Conservation (phyloP, 2,797 vertebrate species). For the Helostoma temminkii region DNA sequence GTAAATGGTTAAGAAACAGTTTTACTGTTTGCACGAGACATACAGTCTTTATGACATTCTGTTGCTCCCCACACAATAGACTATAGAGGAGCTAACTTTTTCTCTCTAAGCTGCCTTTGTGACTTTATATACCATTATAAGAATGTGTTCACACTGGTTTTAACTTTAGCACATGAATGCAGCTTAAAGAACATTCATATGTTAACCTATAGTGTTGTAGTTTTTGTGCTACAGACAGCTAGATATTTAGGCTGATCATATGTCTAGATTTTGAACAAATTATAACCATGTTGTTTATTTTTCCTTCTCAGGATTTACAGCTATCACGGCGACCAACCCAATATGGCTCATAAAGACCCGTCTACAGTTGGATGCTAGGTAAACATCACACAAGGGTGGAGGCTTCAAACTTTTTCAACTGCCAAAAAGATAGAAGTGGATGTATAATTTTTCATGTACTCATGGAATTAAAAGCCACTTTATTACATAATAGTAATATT, state of each 20-base stretch:
- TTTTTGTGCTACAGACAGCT: slow-evolving; percentile 10
- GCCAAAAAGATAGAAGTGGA: too few species aligned
- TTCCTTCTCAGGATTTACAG: slow-evolving; percentile 94
- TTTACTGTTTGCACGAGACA: slow-evolving; percentile 22
- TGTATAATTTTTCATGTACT: too few species aligned
- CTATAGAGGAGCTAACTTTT: slow-evolving; percentile 14
- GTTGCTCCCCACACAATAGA: slow-evolving; percentile 6
- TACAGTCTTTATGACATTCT: slow-evolving; percentile 19
- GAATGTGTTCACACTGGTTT: slow-evolving; percentile 4
- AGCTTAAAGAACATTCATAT: slow-evolving; percentile 34
- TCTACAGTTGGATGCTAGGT: slow-evolving; percentile 97
- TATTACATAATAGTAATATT: too few species aligned
- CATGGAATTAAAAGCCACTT: background rate
- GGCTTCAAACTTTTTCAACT: background rate
- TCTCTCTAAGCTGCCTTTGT: slow-evolving; percentile 33
- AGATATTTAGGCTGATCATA: slow-evolving; percentile 1
- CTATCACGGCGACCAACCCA: slow-evolving; percentile 98
- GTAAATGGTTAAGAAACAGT: slow-evolving; percentile 42
- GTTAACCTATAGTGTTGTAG: background rate
- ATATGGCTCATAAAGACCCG: slow-evolving; percentile 99
- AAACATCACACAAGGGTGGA: slow-evolving; percentile 3
- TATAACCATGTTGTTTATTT: slow-evolving; percentile 59
- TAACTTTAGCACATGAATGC: slow-evolving; percentile 21
- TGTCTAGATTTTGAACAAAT: slow-evolving; percentile 9
- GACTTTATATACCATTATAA: slow-evolving; percentile 6